A percentile compares a stretch with the other conserved stretches of the same genome.
Evolutionary conservation across 2,797 vertebrate species (phyloP).

Genomic region (Hippoglossus hippoglossus): DNA sequence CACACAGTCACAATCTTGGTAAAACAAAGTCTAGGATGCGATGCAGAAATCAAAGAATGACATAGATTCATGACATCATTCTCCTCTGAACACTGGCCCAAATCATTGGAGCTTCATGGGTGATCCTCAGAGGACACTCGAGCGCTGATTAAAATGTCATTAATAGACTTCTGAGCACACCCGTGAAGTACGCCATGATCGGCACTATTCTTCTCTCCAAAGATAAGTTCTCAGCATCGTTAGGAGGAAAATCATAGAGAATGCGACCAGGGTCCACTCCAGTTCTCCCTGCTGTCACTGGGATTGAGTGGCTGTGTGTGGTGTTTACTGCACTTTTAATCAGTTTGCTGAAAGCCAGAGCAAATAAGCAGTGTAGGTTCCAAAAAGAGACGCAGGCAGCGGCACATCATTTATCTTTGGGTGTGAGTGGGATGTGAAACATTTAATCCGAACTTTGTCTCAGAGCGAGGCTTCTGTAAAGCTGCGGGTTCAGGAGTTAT

Average conservation of each 20-base stretch:
- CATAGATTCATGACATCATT: slow-evolving; percentile 53
- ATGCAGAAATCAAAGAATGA: slow-evolving; percentile 55
- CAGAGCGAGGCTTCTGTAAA: slow-evolving; percentile 38
- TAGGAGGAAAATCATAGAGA: slow-evolving; percentile 61
- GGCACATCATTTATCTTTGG: slow-evolving; percentile 60
- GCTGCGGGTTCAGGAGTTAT: slow-evolving; percentile 32
- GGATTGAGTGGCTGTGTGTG: slow-evolving; percentile 53
- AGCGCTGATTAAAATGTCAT: slow-evolving; percentile 72
- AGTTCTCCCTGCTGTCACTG: slow-evolving; percentile 53
- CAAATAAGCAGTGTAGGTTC: slow-evolving; percentile 59
- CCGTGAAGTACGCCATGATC: slow-evolving; percentile 45
- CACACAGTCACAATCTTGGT: background rate
- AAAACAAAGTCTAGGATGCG: slow-evolving; percentile 42
- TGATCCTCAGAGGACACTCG: slow-evolving; percentile 48
- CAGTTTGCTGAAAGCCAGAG: slow-evolving; percentile 52
- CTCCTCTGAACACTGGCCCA: slow-evolving; percentile 39
- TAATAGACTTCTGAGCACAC: slow-evolving; percentile 47
- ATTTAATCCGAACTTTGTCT: slow-evolving; percentile 56
- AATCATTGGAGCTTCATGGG: slow-evolving; percentile 41
- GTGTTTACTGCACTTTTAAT: slow-evolving; percentile 68
- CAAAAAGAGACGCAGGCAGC: slow-evolving; percentile 48
- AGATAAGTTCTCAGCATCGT: slow-evolving; percentile 70
- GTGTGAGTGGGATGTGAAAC: slow-evolving; percentile 41
- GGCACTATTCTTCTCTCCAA: slow-evolving; percentile 53
- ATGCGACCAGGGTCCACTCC: slow-evolving; percentile 40